These are phyloP conservation scores for Trididemnum nubilum DNA, from an alignment of 23 tunicate genomes.

Conservation along the genomic window DNA sequence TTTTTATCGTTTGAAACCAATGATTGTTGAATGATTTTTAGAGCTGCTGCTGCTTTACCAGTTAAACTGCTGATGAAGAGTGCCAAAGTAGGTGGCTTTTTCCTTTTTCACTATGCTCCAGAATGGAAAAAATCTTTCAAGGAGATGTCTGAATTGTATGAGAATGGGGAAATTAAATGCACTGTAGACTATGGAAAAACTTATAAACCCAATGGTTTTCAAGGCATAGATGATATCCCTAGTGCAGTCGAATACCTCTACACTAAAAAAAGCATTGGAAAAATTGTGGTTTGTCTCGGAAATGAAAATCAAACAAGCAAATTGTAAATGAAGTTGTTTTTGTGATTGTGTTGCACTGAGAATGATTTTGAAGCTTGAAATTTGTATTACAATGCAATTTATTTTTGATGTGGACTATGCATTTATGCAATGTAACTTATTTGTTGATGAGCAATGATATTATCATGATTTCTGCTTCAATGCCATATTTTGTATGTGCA, in stretches of 20 bases:
- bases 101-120: constrained; percentile 77
- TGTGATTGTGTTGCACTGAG: constrained; percentile 1
- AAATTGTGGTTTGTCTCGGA: constrained; percentile 74
- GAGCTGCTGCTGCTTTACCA: constrained; percentile 90
- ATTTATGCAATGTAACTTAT: no score
- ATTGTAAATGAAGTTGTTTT: constrained; percentile 26
- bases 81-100: constrained; percentile 90
- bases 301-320: constrained; percentile 9
- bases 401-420: no score
- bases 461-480: no score
- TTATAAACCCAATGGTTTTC: constrained; percentile 50
- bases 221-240: constrained; percentile 80
- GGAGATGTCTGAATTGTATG: constrained; percentile 36
- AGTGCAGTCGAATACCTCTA: constrained; percentile 96
- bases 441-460: no score
- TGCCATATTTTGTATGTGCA: no score
- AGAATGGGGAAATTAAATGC: constrained; percentile 39
- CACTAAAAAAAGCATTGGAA: constrained; percentile 93
- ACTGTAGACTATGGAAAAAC: constrained; percentile 47
- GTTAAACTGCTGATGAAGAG: constrained; percentile 93
- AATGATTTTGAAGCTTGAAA: not conserved
- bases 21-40: no score
- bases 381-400: no score
- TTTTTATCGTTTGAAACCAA: no score
- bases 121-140: constrained; percentile 62